Percentiles rank a stretch among this genome's conserved stretches.
Evolutionary conservation across 2,888 invertebrate species (phyloP).

Genomic region (Petrophora chlorosata): DNA sequence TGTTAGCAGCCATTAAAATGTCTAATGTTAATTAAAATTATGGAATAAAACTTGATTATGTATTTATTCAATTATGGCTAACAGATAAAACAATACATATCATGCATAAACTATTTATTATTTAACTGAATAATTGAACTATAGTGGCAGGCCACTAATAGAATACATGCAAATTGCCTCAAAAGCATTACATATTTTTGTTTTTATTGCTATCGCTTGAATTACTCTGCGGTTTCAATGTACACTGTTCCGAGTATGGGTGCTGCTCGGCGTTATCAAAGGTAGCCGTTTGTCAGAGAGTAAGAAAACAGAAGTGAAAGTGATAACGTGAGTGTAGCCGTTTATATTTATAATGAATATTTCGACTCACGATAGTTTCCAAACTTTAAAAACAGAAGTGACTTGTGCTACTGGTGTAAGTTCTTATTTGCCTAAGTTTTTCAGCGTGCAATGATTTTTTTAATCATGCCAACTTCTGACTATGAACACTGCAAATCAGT

Average conservation of each 20-base stretch:
- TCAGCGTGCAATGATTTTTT: too few relatives aligned
- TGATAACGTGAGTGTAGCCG: too few relatives aligned
- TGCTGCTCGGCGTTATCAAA: conserved; percentile 16
- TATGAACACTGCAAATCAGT: too few relatives aligned
- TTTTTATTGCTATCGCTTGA: conserved; percentile 20
- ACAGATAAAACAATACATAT: conserved; percentile 1
- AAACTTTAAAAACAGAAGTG: too few relatives aligned
- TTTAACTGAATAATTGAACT: conserved; percentile 10
- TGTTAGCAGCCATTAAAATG: too few relatives aligned
- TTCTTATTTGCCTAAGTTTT: too few relatives aligned
- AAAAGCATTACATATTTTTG: conserved; percentile 12
- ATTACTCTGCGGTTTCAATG: conserved; percentile 5
- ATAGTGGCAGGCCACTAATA: conserved; percentile 3
- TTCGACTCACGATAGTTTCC: too few relatives aligned
- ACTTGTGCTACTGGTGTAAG: too few relatives aligned
- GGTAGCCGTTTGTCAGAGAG: conserved; percentile 8
- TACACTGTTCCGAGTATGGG: conserved; percentile 18
- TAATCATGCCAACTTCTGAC: too few relatives aligned
- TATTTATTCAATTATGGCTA: not conserved
- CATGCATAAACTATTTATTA: conserved; percentile 9
- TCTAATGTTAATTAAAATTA: too few relatives aligned
- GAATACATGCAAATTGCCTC: conserved; percentile 18
- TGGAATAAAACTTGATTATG: too few relatives aligned
- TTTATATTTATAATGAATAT: too few relatives aligned
- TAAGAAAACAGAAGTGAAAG: conserved; percentile 1